A percentile compares a stretch with the other conserved stretches of the same genome.
phyloP scores from a whole-genome alignment of 2,113 vertebrate genomes.

The Chamaetylas fuelleborni region DNA sequence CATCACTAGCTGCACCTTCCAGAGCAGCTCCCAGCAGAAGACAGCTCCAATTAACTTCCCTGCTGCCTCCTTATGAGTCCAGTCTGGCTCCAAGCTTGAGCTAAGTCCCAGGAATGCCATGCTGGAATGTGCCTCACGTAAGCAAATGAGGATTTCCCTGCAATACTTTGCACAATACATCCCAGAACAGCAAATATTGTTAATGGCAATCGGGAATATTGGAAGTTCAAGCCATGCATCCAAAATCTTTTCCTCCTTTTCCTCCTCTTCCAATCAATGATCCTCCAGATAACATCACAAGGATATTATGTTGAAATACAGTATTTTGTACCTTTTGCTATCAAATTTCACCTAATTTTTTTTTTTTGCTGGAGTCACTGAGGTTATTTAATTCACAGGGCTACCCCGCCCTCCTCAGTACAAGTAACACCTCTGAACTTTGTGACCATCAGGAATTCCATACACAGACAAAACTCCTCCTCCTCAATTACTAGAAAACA shows the following conservation, averaged over 20 bases:
- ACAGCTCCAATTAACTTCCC: not conserved
- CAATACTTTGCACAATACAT: not conserved
- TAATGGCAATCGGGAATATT: not conserved
- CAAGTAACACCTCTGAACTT: not conserved
- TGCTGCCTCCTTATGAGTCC: not conserved
- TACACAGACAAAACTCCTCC: not conserved
- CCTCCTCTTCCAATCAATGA: not conserved
- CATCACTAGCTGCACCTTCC: not conserved
- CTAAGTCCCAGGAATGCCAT: not conserved
- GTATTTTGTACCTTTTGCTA: not conserved
- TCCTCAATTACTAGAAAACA: not conserved
- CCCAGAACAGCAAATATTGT: not conserved
- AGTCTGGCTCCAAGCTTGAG: not conserved
- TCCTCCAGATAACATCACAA: not conserved
- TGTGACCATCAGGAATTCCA: not conserved
- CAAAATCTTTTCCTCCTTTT: not conserved
- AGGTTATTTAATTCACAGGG: not conserved
- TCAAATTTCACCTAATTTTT: not conserved
- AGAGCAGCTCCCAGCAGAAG: not conserved
- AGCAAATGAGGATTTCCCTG: not conserved
- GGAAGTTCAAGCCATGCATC: not conserved
- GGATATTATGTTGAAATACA: not conserved
- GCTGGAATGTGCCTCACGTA: not conserved
- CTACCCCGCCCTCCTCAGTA: not conserved
- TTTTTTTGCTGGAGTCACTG: not conserved